A percentile compares a stretch with the other conserved stretches of the same genome.
Evolutionary conservation across 2,888 invertebrate genomes (phyloP).

Genomic region (Brachylomia viminalis): DNA sequence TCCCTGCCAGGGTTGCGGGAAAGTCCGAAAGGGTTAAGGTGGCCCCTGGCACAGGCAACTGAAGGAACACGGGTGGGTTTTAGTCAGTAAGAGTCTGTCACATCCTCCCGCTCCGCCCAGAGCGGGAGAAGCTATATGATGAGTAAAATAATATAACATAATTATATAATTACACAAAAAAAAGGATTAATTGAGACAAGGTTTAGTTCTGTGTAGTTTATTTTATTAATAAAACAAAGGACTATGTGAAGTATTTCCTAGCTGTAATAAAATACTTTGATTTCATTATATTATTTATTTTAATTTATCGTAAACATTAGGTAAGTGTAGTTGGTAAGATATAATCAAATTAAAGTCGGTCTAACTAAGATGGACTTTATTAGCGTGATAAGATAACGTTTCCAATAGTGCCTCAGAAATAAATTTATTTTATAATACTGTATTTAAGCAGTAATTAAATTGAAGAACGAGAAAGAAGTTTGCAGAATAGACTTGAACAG

Average conservation of each 20-base stretch:
- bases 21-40: too few species aligned
- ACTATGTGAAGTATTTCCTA: neutral
- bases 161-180: too few species aligned
- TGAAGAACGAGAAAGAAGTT: slow-evolving; percentile 83
- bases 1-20: too few species aligned
- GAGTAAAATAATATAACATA: too few species aligned
- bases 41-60: too few species aligned
- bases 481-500: slow-evolving; percentile 82
- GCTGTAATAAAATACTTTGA: neutral
- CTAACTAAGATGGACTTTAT: neutral
- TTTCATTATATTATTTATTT: neutral
- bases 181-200: neutral
- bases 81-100: too few species aligned
- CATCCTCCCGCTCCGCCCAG: too few species aligned
- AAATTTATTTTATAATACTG: neutral
- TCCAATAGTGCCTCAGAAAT: neutral
- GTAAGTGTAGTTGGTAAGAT: neutral
- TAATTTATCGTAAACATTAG: neutral
- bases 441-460: slow-evolving; percentile 75
- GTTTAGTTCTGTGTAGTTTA: neutral
- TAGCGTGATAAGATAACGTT: neutral
- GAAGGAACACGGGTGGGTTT: too few species aligned
- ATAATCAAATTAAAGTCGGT: neutral
- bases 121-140: too few species aligned
- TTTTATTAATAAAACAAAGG: slow-evolving; percentile 7